phyloP scores from a whole-genome alignment of 2,113 vertebrate species.

The Toxotes chatareus region DNA sequence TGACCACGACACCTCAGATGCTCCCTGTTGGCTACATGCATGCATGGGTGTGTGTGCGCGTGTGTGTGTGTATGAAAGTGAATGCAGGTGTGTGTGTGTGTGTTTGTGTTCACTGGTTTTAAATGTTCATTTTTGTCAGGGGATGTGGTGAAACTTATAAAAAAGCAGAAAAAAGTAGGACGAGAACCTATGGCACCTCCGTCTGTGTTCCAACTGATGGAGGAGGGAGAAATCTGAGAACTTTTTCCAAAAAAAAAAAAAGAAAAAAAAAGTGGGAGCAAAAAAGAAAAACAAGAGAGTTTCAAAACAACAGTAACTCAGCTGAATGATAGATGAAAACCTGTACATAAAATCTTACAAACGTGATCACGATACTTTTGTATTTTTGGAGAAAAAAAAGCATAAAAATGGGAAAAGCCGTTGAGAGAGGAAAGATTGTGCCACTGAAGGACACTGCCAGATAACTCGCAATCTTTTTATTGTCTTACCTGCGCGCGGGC shows the following conservation, averaged over 20 bases:
- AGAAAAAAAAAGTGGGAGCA: conserved; percentile 79
- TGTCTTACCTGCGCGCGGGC: conserved; percentile 46
- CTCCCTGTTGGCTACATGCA: conserved; percentile 72
- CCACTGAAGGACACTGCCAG: conserved; percentile 76
- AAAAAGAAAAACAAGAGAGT: conserved; percentile 63
- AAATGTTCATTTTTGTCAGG: conserved; percentile 73
- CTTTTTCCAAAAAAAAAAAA: conserved; percentile 71
- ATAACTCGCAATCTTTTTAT: conserved; percentile 46
- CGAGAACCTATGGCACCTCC: conserved; percentile 75
- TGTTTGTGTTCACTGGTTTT: conserved; percentile 66
- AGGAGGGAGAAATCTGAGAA: conserved; percentile 61
- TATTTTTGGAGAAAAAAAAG: conserved; percentile 84
- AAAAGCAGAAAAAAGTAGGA: conserved; percentile 79
- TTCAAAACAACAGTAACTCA: conserved; percentile 59
- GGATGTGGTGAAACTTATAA: conserved; percentile 73
- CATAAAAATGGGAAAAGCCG: conserved; percentile 60
- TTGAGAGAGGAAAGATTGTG: conserved; percentile 48
- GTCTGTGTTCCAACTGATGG: conserved; percentile 43
- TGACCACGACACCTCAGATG: conserved; percentile 71
- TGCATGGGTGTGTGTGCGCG: conserved; percentile 17
- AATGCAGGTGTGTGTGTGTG: conserved; percentile 19
- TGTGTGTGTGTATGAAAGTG: conserved; percentile 21
- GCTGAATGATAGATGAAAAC: conserved; percentile 70
- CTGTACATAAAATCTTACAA: conserved; percentile 75
- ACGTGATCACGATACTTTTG: conserved; percentile 71